These are phyloP conservation scores for Dromas ardeola DNA, from an alignment of 2,113 vertebrate genomes.

Conservation along the genomic window DNA sequence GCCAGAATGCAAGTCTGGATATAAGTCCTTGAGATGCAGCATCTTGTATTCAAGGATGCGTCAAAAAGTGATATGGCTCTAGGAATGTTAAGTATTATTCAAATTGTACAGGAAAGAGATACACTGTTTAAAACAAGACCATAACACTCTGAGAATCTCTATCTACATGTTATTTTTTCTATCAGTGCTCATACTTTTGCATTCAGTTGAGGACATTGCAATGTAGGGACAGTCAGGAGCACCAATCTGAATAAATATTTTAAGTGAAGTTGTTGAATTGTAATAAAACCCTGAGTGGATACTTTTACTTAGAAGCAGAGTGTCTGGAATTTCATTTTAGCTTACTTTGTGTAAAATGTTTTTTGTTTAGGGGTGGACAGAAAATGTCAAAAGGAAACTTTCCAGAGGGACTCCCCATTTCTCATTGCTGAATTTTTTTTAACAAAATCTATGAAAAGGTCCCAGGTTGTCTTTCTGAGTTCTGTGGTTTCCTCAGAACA, in stretches of 20 bases:
- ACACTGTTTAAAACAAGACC: background rate
- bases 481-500: background rate
- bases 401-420: background rate
- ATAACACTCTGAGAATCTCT: background rate
- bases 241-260: background rate
- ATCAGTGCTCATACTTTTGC: background rate
- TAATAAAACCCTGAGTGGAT: background rate
- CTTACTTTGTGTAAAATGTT: background rate
- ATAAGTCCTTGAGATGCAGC: background rate
- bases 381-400: background rate
- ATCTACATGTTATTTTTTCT: background rate
- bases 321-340: background rate
- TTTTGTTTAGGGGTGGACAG: background rate
- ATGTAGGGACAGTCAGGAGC: background rate
- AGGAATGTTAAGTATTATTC: background rate
- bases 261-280: background rate
- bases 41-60: background rate
- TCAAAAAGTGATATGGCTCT: background rate
- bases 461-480: background rate
- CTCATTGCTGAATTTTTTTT: background rate
- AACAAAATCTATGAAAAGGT: background rate
- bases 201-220: background rate
- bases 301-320: background rate
- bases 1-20: background rate
- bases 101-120: background rate